Conservation (phyloP, 2,797 vertebrate genomes). For the Pogonophryne albipinna region DNA sequence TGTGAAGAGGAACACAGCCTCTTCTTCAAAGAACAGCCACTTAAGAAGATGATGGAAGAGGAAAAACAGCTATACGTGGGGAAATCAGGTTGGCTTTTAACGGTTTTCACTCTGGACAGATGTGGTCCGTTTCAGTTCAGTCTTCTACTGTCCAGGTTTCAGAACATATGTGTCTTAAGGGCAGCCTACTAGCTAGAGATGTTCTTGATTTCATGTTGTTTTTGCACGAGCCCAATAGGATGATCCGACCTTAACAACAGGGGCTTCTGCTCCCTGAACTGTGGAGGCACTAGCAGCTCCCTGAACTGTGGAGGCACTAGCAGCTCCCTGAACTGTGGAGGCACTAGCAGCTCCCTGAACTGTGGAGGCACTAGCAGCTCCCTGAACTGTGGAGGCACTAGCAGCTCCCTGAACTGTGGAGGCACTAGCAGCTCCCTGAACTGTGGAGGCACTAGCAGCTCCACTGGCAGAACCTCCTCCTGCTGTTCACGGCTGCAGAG, state of each 20-base stretch:
- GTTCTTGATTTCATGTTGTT: background rate
- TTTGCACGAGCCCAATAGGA: slow-evolving; percentile 19
- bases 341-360: background rate
- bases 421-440: background rate
- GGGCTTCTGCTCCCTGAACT: background rate
- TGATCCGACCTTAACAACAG: background rate
- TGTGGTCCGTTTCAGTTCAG: background rate
- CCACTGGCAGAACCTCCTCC: background rate
- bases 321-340: background rate
- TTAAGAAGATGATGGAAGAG: background rate
- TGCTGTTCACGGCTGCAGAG: no score
- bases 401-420: background rate
- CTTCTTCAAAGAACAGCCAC: slow-evolving; percentile 1
- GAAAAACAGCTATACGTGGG: background rate
- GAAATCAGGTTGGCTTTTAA: background rate
- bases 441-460: background rate
- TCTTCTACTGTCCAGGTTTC: background rate
- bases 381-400: background rate
- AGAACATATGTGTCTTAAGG: background rate
- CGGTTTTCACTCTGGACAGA: background rate
- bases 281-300: background rate
- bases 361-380: background rate
- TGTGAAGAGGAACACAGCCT: slow-evolving; percentile 22
- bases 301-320: background rate
- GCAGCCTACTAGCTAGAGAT: background rate